Evolutionary conservation across 2,797 vertebrate species (phyloP).

Genomic region (Kryptopterus vitreolus): DNA sequence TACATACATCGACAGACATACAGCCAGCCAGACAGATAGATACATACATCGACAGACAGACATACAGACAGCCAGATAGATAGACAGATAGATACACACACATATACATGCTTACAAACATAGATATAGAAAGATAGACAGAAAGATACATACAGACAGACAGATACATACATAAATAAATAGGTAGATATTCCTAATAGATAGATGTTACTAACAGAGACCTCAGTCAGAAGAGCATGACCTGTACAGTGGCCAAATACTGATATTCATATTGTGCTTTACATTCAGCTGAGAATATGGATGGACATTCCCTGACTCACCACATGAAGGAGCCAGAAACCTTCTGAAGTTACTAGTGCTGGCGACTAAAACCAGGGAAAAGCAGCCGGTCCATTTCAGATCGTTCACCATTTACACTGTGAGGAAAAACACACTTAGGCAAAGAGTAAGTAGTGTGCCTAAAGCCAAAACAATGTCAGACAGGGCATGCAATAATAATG

Average conservation of each 20-base stretch:
- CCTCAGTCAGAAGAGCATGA: background rate
- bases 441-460: constrained; percentile 1
- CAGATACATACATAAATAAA: background rate
- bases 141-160: too few species aligned
- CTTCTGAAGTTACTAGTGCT: background rate
- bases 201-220: background rate
- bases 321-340: constrained; percentile 45
- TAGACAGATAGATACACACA: too few species aligned
- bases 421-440: background rate
- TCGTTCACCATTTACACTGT: constrained; percentile 14
- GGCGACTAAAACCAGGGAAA: background rate
- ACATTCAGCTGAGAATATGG: background rate
- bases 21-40: too few species aligned
- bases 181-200: background rate
- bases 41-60: background rate
- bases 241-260: background rate
- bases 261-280: background rate
- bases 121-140: background rate
- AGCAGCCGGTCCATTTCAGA: background rate
- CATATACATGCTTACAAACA: constrained; percentile 1
- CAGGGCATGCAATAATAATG: constrained; percentile 33
- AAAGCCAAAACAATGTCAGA: constrained; percentile 28
- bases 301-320: constrained; percentile 1
- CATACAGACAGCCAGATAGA: too few species aligned
- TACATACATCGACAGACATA: background rate